phyloP scores from a whole-genome alignment of 2,113 vertebrate species.

The Protobothrops flavoviridis region DNA sequence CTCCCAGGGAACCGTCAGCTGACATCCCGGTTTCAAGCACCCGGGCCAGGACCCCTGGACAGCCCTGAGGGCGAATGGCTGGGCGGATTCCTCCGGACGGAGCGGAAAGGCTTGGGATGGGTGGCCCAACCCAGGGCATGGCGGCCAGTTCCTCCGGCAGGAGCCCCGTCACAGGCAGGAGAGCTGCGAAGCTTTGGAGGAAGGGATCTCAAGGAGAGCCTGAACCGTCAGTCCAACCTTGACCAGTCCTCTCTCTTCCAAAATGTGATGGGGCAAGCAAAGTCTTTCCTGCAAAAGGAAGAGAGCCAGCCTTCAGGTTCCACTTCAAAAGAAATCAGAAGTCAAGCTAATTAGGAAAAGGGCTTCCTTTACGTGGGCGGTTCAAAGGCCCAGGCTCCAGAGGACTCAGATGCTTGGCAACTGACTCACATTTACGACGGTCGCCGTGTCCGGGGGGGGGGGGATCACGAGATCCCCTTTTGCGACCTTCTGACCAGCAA shows the following conservation, averaged over 20 bases:
- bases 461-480: no score
- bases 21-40: slow-evolving; percentile 50
- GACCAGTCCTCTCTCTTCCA: slow-evolving; percentile 94
- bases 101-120: slow-evolving; percentile 51
- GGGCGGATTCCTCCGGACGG: slow-evolving; percentile 48
- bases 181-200: slow-evolving; percentile 80
- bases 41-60: slow-evolving; percentile 52
- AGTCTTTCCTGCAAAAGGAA: slow-evolving; percentile 84
- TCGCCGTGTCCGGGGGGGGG: no score
- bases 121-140: slow-evolving; percentile 34
- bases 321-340: not conserved
- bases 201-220: slow-evolving; percentile 89
- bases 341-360: not conserved
- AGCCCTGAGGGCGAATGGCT: slow-evolving; percentile 63
- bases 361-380: not conserved
- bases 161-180: slow-evolving; percentile 77
- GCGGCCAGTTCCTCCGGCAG: slow-evolving; percentile 13
- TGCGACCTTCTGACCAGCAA: no score
- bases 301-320: not conserved
- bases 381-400: not conserved
- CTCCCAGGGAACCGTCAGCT: slow-evolving; percentile 42
- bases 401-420: no score
- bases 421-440: no score
- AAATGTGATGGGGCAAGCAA: slow-evolving; percentile 96
- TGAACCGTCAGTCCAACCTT: slow-evolving; percentile 94